phyloP scores from a whole-genome alignment of 2,797 vertebrate species.

The Harpagifer antarcticus region DNA sequence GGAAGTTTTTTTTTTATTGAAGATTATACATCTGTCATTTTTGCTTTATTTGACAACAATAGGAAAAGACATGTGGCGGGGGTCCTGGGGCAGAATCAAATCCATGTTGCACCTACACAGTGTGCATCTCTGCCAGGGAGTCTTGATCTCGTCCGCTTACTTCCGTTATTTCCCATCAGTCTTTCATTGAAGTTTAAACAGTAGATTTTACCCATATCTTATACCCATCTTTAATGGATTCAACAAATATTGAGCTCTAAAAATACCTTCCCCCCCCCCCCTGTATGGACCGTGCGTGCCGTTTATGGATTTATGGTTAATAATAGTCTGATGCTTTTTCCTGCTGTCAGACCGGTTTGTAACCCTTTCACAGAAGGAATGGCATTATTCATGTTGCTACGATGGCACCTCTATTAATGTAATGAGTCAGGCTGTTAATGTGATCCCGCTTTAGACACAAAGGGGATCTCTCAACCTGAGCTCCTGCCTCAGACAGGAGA shows the following conservation, averaged over 20 bases:
- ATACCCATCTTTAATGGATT: slow-evolving; percentile 42
- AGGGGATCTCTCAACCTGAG: slow-evolving; percentile 74
- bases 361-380: slow-evolving; percentile 56
- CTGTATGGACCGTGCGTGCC: slow-evolving; percentile 45
- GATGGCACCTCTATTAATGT: slow-evolving; percentile 72
- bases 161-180: slow-evolving; percentile 3
- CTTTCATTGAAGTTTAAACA: slow-evolving; percentile 33
- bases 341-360: slow-evolving; percentile 55
- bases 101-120: slow-evolving; percentile 1
- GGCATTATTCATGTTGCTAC: slow-evolving; percentile 69
- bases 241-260: slow-evolving; percentile 29
- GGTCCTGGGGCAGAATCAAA: slow-evolving; percentile 24
- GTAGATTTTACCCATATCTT: slow-evolving; percentile 30
- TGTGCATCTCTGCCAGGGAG: slow-evolving; percentile 6
- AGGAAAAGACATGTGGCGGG: slow-evolving; percentile 8
- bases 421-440: slow-evolving; percentile 80
- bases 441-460: slow-evolving; percentile 73
- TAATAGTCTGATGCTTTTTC: slow-evolving; percentile 60
- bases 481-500: slow-evolving; percentile 68
- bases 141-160: slow-evolving; percentile 3
- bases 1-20: slow-evolving; percentile 26
- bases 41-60: slow-evolving; percentile 58
- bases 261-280: slow-evolving; percentile 22
- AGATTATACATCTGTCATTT: slow-evolving; percentile 67
- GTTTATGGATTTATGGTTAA: slow-evolving; percentile 72